Base-by-base conservation (phyloP, 2,113 vertebrate species). In the Xiphorhynchus elegans region DNA sequence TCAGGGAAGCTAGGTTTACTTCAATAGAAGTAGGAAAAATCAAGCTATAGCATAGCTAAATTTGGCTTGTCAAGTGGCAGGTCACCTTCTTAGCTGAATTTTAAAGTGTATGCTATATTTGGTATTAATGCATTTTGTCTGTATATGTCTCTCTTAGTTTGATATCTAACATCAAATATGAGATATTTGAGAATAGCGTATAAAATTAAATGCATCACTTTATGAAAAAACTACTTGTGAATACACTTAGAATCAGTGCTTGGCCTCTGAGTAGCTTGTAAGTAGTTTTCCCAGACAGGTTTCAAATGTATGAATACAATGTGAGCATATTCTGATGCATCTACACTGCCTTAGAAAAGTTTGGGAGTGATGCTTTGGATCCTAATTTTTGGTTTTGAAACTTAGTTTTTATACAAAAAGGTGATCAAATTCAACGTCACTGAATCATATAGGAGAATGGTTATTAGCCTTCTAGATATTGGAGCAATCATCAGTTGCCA, bases 61-160 rank as follows among this genome's bases (percentile, higher is more conserved):
- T 95, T 86, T 84, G 35, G 52, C 21, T 78, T 67, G 12, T 80
- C 44, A 56, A 93, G 37, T 56, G 49, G 44, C 90, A 84, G 73
- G 79, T 92, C 88, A 94, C 37, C 79, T 81, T 93, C 74, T 88
- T 84, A 86, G 63, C 44, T 88, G 68, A 75, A 86, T 94, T 90
- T 91, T 81, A 75, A 75, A 78, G 23, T 49, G 52, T 91, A 33
- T 52, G 10, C 55, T 92, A 15, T 78, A 49, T 79, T 78, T 97
- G 33, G 74, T 93, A 72, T 80, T 70, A 46, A 67, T 95, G 55
- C 44, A 67, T 90, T 95, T 77, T 90, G 18, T 67, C 79, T 90
- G 11, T 78, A 14, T 52, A 4, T 77, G 47, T 47, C 40, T 74
- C 3, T 64, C 40, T 40, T 58, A 23, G 23, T 85, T 89, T 80